These are phyloP conservation scores for Dicrurus megarhynchus DNA, from an alignment of 2,113 vertebrate species.

Conservation along the genomic window DNA sequence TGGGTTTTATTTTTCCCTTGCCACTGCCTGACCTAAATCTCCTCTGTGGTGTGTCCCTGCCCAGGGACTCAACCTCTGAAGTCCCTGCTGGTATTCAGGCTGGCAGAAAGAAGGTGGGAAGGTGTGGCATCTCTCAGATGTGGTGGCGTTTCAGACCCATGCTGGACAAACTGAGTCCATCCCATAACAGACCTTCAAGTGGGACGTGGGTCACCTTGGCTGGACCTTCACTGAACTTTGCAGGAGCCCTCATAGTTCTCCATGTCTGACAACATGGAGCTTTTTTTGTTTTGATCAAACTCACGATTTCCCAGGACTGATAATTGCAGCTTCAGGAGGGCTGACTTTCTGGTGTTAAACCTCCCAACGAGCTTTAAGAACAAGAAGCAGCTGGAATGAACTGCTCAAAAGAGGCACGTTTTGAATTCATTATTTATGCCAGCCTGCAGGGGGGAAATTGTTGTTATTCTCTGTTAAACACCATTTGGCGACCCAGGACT, in stretches of 20 bases:
- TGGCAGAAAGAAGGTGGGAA: not conserved
- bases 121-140: not conserved
- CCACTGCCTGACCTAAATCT: not conserved
- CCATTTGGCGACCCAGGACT: conserved; percentile 17
- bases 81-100: not conserved
- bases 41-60: not conserved
- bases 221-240: not conserved
- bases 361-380: not conserved
- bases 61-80: not conserved
- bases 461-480: conserved; percentile 43
- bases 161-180: not conserved
- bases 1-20: not conserved
- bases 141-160: not conserved
- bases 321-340: not conserved
- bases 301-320: not conserved
- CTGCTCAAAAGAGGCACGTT: not conserved
- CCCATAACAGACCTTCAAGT: not conserved
- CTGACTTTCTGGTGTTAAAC: conserved; percentile 19
- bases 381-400: conserved; percentile 24
- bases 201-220: not conserved
- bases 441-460: conserved; percentile 21
- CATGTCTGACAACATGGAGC: accelerated
- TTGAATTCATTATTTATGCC: conserved; percentile 53
- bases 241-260: not conserved
- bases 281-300: not conserved